Evolutionary conservation across 2,888 invertebrate species (phyloP).

Genomic region (Drosophila paranaensis): DNA sequence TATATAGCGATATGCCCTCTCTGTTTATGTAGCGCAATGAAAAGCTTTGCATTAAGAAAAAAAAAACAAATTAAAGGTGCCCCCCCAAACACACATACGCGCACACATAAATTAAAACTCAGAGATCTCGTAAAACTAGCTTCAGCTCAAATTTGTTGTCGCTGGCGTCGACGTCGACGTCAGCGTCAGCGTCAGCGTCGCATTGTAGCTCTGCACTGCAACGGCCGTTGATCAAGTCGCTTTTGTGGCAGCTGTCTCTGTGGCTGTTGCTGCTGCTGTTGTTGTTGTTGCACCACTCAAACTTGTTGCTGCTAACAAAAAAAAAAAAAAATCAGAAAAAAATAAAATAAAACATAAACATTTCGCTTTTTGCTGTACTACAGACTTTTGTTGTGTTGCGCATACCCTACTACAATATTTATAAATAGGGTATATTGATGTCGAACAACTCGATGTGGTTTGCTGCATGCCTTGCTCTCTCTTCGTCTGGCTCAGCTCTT

Average conservation of each 20-base stretch:
- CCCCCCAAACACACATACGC: constrained; percentile 31
- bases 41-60: constrained; percentile 49
- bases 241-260: constrained; percentile 52
- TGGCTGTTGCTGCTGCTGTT: constrained; percentile 36
- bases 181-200: constrained; percentile 11
- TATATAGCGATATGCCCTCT: constrained; percentile 6
- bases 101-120: constrained; percentile 60
- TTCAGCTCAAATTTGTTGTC: constrained; percentile 55
- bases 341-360: constrained; percentile 49
- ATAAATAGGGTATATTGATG: not conserved
- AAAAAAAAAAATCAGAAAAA: constrained; percentile 4
- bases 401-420: not conserved
- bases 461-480: no score
- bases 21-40: constrained; percentile 33
- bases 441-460: no score
- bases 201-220: constrained; percentile 26
- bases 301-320: constrained; percentile 70
- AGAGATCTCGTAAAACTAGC: constrained; percentile 74
- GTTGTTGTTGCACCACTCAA: constrained; percentile 77
- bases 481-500: no score
- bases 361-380: constrained; percentile 53
- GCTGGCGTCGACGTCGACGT: constrained; percentile 13
- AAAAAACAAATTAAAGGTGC: constrained; percentile 62
- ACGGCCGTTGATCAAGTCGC: constrained; percentile 53
- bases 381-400: constrained; percentile 18